phyloP scores from a whole-genome alignment of 2,888 invertebrate genomes.

The Drosophila leonis region DNA sequence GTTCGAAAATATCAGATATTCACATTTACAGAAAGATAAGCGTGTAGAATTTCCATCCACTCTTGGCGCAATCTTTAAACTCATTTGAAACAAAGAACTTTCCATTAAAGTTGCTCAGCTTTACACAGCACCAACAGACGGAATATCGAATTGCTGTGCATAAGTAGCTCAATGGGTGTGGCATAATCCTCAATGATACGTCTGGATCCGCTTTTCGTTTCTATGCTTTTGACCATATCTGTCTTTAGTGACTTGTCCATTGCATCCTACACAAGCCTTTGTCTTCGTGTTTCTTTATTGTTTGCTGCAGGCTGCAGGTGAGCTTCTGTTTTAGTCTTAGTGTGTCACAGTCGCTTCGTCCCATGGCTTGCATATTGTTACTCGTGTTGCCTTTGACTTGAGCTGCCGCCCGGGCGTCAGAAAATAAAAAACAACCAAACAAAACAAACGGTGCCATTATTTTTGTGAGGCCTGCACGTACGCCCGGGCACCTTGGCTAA shows the following conservation, averaged over 20 bases:
- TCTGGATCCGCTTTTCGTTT: constrained; percentile 45
- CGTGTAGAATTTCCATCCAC: neutral
- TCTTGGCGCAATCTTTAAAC: constrained; percentile 1
- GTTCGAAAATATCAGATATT: constrained; percentile 10
- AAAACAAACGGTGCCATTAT: constrained; percentile 74
- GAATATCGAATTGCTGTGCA: constrained; percentile 12
- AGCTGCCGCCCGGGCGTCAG: constrained; percentile 47
- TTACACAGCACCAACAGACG: neutral
- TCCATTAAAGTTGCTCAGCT: constrained; percentile 24
- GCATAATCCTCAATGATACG: constrained; percentile 46
- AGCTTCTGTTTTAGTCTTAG: constrained; percentile 39
- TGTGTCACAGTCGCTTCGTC: constrained; percentile 58
- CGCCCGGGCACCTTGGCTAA: constrained; percentile 65
- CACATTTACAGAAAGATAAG: neutral
- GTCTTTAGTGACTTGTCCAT: constrained; percentile 33
- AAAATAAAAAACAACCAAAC: constrained; percentile 39
- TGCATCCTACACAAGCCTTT: constrained; percentile 24
- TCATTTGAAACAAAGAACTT: constrained; percentile 1
- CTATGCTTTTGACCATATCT: constrained; percentile 49
- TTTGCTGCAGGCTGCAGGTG: constrained; percentile 49
- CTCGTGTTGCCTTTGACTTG: constrained; percentile 55
- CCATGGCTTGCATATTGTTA: constrained; percentile 54
- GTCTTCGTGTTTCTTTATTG: constrained; percentile 47
- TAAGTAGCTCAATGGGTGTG: constrained; percentile 52
- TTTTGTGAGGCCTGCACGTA: constrained; percentile 70